Conservation (phyloP, 2,113 vertebrate species). For the Leptobrachium ailaonicum region DNA sequence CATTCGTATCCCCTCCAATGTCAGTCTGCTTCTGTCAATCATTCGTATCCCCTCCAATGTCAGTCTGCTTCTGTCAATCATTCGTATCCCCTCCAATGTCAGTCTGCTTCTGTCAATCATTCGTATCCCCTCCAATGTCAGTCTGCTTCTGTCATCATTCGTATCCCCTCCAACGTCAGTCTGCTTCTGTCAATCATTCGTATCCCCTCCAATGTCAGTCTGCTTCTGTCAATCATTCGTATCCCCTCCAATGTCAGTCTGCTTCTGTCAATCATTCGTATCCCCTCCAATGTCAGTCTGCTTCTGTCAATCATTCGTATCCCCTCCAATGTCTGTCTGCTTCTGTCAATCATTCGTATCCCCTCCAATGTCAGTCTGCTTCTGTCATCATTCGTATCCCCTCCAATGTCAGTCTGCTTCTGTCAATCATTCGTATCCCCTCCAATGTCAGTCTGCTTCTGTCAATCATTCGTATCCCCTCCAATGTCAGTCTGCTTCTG, state of each 20-base stretch:
- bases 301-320: too few relatives aligned
- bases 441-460: too few relatives aligned
- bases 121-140: background rate
- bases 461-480: too few relatives aligned
- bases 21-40: too few relatives aligned
- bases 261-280: conserved; percentile 46
- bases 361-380: background rate
- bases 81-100: conserved; percentile 37
- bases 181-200: too few relatives aligned
- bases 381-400: conserved; percentile 41
- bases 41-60: too few relatives aligned
- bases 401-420: background rate
- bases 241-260: conserved; percentile 1
- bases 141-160: too few relatives aligned
- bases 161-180: too few relatives aligned
- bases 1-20: too few relatives aligned
- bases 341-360: conserved; percentile 51
- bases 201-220: too few relatives aligned
- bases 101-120: conserved; percentile 46
- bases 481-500: conserved; percentile 49
- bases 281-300: background rate
- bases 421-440: too few relatives aligned
- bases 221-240: conserved; percentile 53
- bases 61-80: conserved; percentile 52
- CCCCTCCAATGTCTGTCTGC: too few relatives aligned